phyloP scores from a whole-genome alignment of 1,140 invertebrate species.

The Rhagoletis pomonella region DNA sequence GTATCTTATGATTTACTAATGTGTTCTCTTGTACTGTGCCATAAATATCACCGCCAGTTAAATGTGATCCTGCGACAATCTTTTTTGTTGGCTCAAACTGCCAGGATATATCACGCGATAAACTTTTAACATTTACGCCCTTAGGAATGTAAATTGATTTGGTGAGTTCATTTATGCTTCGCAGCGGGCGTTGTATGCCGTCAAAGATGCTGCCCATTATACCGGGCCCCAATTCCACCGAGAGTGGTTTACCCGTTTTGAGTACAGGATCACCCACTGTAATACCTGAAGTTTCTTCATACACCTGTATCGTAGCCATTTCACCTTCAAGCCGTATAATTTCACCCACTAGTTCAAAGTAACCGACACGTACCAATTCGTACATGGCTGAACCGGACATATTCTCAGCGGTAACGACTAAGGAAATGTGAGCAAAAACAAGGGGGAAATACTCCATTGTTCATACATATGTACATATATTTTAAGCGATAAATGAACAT shows the following conservation, averaged over 20 bases:
- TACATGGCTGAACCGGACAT: constrained; percentile 76
- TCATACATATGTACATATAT: background rate
- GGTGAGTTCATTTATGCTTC: constrained; percentile 87
- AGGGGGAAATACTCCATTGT: background rate
- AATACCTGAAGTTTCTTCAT: constrained; percentile 91
- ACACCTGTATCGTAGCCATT: constrained; percentile 78
- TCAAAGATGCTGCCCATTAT: constrained; percentile 80
- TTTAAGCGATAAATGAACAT: background rate
- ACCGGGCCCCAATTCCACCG: constrained; percentile 89
- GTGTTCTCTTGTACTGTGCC: constrained; percentile 97
- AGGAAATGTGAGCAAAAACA: background rate
- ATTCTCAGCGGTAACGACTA: constrained; percentile 68
- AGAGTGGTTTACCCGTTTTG: constrained; percentile 87
- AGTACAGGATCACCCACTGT: constrained; percentile 90
- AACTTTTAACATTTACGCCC: constrained; percentile 93
- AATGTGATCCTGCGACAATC: constrained; percentile 90
- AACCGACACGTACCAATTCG: constrained; percentile 85
- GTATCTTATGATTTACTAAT: constrained; percentile 95
- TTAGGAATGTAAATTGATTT: constrained; percentile 99
- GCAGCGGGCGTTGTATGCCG: constrained; percentile 88
- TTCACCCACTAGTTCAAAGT: constrained; percentile 83
- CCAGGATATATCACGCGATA: constrained; percentile 90
- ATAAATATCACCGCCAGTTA: constrained; percentile 98
- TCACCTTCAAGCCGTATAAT: constrained; percentile 83
- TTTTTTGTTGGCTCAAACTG: constrained; percentile 90